Base-by-base conservation (phyloP, 1,140 invertebrate genomes). In the Rhizoglyphus robini region DNA sequence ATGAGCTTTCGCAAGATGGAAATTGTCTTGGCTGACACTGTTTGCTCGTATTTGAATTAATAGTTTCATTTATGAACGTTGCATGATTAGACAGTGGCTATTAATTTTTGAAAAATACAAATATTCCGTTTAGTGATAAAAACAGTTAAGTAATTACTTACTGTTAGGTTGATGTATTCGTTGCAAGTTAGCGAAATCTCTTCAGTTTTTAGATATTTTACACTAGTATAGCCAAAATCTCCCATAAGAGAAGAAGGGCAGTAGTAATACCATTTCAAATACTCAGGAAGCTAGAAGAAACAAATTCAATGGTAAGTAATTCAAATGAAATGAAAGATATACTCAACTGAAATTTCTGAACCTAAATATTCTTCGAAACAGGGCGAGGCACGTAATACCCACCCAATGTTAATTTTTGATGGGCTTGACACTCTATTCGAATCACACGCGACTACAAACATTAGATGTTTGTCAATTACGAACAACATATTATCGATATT, bases 291-390 rank as follows among this genome's bases (percentile, higher is more conserved):
- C 68, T 68, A 63, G 61, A 31, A 32, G 4, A 1, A 47, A 25
- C 23, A 66, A 38, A 29, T 47, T n/a, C 20, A 61, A 51, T 20
- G 11, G 27, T 57, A 63, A 31, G 5, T 23, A 20, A 41, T 23
- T 25, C 23, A 58, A 49, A 54, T 11, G 47, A 27, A 65, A 65
- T 32, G 46, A 68, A n/a, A 69, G 60, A 51, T 25, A 31, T 34
- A 58, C 65, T 68, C 68, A 13, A 74, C 71, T 54, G 70, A 25
- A 25, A 71, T 67, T 62, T 76, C 71, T 29, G 71, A 62, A 32
- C 63, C 67, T 29, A 73, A 51, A 67, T 76, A 77, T 64, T 76
- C 75, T 61, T 75, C 72, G 71, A 71, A 76, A 68, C 75, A 77
- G 5, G 73, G 73, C 38, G 73, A 73, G 46, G 73, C 69, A 41